Base-by-base conservation (phyloP, 2,797 vertebrate genomes). In the Myotis planiceps region DNA sequence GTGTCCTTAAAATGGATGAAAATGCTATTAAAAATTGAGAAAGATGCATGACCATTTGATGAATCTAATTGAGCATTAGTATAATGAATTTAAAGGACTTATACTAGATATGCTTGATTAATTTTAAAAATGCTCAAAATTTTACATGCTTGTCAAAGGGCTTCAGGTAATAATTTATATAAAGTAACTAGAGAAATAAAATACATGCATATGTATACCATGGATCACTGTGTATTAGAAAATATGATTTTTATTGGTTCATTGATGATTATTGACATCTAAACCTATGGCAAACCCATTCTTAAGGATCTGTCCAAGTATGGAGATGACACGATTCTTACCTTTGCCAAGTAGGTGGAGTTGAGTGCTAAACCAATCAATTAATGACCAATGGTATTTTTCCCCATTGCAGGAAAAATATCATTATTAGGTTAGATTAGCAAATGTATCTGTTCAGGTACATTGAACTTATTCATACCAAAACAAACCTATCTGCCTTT, bases 131-230 rank as follows among this genome's bases (percentile, higher is more conserved):
- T 93, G 47, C 5, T 93, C 83, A 32, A 23, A 66, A 49, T 74
- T 25, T 37, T 85, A 58, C 9, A 1, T 69, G n/a, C 18, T 82
- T 97, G 12, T 88, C 34, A 96, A 79, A 76, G 29, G 39, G 9
- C 32, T n/a, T 91, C 76, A 83, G 15, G 19, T 75, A 93, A 92
- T 96, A 93, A 58, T 90, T 93, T 14, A 47, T 86, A 16, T 84
- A 84, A 49, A 60, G 5, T 55, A 58, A 3, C 15, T 51, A 47
- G 0, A 94, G 0, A 90, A 81, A 75, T 63, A 25, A 92, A 76
- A 42, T 63, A 65, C 13, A 12, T 90, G 3, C 0, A 25, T 25
- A 19, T 75, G 6, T 15, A 32, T 37, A 19, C 29, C 49, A 69
- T 29, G 47, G 29, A 39, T 42, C 66, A 23, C 1, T 72, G 72